These are phyloP conservation scores for Pseudopodoces humilis DNA, from an alignment of 2,113 vertebrate genomes.

Conservation along the genomic window DNA sequence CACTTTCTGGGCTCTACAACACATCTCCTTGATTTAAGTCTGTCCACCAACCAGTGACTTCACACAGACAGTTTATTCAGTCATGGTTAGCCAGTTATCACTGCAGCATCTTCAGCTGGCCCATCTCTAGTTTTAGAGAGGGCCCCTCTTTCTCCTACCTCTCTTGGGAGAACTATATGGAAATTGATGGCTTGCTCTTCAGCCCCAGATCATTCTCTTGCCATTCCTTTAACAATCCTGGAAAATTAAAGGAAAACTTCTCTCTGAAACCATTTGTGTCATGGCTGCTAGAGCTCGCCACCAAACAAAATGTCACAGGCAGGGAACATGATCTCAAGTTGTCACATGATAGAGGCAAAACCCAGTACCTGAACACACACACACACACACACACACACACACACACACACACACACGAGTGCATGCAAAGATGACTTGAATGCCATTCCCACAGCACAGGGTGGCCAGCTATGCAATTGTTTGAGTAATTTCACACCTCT, in stretches of 20 bases:
- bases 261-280: background rate
- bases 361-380: rapidly evolving
- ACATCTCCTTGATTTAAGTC: background rate
- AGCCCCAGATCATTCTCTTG: background rate
- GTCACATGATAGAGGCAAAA: background rate
- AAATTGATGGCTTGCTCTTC: background rate
- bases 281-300: background rate
- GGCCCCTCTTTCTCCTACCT: background rate
- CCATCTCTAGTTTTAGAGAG: background rate
- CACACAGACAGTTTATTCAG: background rate
- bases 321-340: background rate
- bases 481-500: background rate
- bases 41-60: background rate
- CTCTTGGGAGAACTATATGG: background rate
- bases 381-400: background rate
- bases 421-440: background rate
- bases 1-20: background rate
- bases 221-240: background rate
- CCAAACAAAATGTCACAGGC: background rate
- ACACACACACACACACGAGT: background rate
- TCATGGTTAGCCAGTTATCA: background rate
- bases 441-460: background rate
- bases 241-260: background rate
- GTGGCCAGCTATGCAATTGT: background rate
- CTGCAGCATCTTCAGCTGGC: background rate